Conservation (phyloP, 2,888 invertebrate species). For the Drosophila infuscata region DNA sequence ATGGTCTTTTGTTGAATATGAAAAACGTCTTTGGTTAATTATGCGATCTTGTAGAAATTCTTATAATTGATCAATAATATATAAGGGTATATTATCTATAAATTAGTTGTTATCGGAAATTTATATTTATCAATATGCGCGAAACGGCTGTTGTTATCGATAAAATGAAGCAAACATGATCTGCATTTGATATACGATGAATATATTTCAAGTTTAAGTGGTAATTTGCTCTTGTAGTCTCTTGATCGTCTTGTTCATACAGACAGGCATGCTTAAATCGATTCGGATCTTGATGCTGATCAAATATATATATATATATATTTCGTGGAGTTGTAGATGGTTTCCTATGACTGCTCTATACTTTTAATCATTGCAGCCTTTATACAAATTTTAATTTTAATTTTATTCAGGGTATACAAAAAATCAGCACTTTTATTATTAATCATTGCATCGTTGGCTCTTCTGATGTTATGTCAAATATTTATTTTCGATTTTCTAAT, state of each 20-base stretch:
- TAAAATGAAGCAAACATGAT: not conserved
- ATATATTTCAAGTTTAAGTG: not conserved
- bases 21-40: no score
- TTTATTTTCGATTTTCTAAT: not conserved
- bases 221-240: not conserved
- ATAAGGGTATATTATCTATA: no score
- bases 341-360: not conserved
- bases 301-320: not conserved
- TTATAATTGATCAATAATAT: not conserved
- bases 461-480: not conserved
- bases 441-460: not conserved
- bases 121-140: not conserved
- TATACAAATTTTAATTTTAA: no score
- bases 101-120: not conserved
- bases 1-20: not conserved
- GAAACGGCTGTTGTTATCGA: rapidly evolving
- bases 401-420: no score
- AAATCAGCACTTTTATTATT: no score
- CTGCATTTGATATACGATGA: not conserved
- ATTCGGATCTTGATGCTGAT: not conserved
- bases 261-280: not conserved
- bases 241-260: not conserved
- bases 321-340: not conserved
- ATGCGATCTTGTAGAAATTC: rapidly evolving
- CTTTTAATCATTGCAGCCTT: not conserved